Percentiles rank a stretch among this genome's conserved stretches.
These are phyloP conservation scores for Chamaea fasciata DNA, from an alignment of 2,113 vertebrate genomes.

Conservation along the genomic window DNA sequence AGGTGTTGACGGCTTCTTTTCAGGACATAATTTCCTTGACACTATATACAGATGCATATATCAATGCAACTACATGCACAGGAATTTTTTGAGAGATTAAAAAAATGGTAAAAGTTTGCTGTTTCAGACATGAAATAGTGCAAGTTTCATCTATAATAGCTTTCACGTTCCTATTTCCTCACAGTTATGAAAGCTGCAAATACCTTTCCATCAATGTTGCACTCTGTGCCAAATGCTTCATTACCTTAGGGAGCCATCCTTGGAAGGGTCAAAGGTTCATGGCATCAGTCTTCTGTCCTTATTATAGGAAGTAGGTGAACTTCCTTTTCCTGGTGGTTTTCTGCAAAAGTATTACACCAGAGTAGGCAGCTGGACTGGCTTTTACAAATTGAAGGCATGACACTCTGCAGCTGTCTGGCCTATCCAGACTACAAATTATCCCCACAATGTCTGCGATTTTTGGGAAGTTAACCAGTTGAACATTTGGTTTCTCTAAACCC, in stretches of 20 bases:
- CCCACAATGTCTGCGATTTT: not conserved
- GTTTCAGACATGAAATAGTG: not conserved
- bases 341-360: not conserved
- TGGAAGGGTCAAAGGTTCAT: not conserved
- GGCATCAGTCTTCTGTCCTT: not conserved
- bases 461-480: not conserved
- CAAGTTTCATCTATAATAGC: not conserved
- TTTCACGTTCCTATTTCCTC: not conserved
- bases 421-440: not conserved
- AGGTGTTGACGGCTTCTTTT: not conserved
- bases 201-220: not conserved
- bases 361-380: not conserved
- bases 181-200: not conserved
- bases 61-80: not conserved
- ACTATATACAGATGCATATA: not conserved
- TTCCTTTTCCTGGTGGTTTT: not conserved
- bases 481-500: not conserved
- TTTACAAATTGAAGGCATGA: not conserved
- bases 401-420: not conserved
- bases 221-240: not conserved
- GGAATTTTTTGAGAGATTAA: not conserved
- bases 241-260: not conserved
- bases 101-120: not conserved
- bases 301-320: not conserved
- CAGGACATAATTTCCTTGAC: not conserved